Evolutionary conservation across 2,888 invertebrate genomes (phyloP), one percentile per base, ranked within the genome.

Genomic region (Agelastica alni): DNA sequence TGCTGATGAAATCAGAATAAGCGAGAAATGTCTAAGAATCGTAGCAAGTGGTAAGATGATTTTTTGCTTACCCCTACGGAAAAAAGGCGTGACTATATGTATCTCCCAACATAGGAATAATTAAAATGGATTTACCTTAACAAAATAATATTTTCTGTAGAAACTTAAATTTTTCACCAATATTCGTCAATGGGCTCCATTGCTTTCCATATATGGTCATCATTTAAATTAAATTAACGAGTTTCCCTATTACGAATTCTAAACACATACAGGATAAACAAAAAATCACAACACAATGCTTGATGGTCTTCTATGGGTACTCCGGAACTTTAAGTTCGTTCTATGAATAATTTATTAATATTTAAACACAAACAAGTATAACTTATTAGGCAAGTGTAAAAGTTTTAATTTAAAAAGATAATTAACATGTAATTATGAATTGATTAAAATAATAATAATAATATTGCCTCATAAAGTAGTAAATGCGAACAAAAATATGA

Each of bases 61-160:
- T n/a, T n/a, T n/a, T n/a, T n/a, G n/a, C n/a, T n/a, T n/a, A n/a
- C n/a, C n/a, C n/a, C n/a, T n/a, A n/a, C n/a, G n/a, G n/a, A n/a
- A n/a, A n/a, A n/a, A n/a, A n/a, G n/a, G n/a, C n/a, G n/a, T n/a
- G n/a, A n/a, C n/a, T n/a, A n/a, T n/a, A n/a, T n/a, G n/a, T n/a
- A n/a, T n/a, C n/a, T n/a, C n/a, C n/a, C n/a, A n/a, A n/a, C n/a
- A n/a, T 18, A 20, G 17, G 26, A 14, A 17, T 17, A 12, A 36
- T 51, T 28, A 18, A 26, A 4, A 26, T 26, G 13, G 42, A 36
- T 51, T 51, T 51, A n/a, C n/a, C n/a, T n/a, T n/a, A n/a, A n/a
- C 51, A 36, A 51, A 44, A 44, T 43, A 51, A 51, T 43, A 51
- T 43, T 44, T 30, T 12, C 18, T 17, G 7, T 18, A 22, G 51